Evolutionary conservation across 1,140 invertebrate genomes (phyloP), one percentile per base, ranked within the genome.

Genomic region (Colletes latitarsis): DNA sequence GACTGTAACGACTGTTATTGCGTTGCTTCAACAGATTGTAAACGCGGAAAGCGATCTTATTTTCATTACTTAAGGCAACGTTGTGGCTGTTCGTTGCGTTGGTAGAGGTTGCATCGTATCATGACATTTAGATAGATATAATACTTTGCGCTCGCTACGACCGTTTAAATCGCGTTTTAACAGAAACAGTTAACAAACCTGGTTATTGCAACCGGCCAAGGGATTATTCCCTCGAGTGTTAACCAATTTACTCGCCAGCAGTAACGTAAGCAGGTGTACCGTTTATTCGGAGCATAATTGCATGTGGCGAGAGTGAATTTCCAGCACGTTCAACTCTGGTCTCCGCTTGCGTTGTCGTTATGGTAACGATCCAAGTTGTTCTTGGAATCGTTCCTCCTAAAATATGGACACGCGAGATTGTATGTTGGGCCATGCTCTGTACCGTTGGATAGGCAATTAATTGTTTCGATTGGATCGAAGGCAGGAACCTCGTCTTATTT

Each of bases 211-310:
- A 46, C 17, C n/a, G 72, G 46, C 15, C 30, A 30, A 75, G 30
- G 8, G 46, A 75, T 75, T 75, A 64, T 43, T 75, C 72, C 72
- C 72, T 17, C 46, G 60, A 64, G 72, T 64, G 30, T 64, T 53
- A 64, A 64, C 46, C 43, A 55, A 43, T 75, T 75, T 64, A 75
- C 30, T 52, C 30, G 30, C 21, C 12, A 9, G 30, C 14, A 63
- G 10, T 63, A 63, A 41, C 30, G 58, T 64, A 64, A 64, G 58
- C 30, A 75, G 60, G 60, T 53, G 60, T 53, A 53, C n/a, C 46
- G 30, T 17, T 15, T 39, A 53, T 15, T 10, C 49, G 46, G 14
- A 46, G 46, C 6, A 21, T 53, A 75, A 75, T 75, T 75, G 72
- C 60, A 75, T 41, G 46, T 30, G 60, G 60, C n/a, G 6, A 64